A percentile compares a stretch with the other conserved stretches of the same genome.
Conservation (phyloP, 1,140 invertebrate genomes). For the Neotoxoptera formosana region DNA sequence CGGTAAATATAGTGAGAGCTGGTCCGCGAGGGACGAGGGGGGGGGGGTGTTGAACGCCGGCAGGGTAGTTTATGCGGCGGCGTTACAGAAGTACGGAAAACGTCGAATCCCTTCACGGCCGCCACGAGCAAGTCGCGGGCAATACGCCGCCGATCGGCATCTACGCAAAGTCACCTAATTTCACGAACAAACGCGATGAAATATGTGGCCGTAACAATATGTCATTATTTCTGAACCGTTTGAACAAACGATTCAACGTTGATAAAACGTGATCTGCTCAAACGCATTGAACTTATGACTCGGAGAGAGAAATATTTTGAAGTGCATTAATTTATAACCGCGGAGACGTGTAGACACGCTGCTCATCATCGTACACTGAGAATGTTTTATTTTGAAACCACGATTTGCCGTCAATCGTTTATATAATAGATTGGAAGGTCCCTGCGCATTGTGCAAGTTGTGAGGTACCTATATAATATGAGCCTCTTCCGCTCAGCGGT, state of each 20-base stretch:
- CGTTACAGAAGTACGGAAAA: not conserved
- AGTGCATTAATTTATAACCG: too few species aligned
- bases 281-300: not conserved
- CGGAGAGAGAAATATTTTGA: not conserved
- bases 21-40: not conserved
- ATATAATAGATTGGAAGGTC: too few species aligned
- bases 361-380: too few species aligned
- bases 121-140: too few species aligned
- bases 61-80: not conserved
- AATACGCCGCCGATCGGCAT: not conserved
- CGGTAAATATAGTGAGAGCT: too few species aligned
- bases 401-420: too few species aligned
- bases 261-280: not conserved
- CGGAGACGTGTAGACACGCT: too few species aligned
- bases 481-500: too few species aligned
- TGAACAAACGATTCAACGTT: not conserved
- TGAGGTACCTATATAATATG: too few species aligned
- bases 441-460: too few species aligned
- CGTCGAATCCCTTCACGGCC: not conserved
- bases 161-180: not conserved
- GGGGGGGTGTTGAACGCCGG: too few species aligned
- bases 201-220: not conserved
- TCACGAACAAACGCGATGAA: not conserved
- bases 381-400: too few species aligned
- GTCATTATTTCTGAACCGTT: not conserved